phyloP scores from a whole-genome alignment of 2,888 invertebrate genomes.

The Brachyptera risi region DNA sequence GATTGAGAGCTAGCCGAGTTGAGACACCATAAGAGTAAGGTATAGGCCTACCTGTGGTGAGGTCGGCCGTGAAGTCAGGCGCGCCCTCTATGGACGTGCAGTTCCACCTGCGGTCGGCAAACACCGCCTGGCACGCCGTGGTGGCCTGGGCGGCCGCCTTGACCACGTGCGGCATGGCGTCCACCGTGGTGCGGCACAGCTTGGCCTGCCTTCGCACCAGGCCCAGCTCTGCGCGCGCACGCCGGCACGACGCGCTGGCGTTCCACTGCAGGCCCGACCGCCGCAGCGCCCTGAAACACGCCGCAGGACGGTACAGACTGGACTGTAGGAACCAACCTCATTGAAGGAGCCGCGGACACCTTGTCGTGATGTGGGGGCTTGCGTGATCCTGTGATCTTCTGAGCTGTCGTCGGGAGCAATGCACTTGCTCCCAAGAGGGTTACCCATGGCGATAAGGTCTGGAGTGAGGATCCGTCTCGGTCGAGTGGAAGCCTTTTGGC shows the following conservation, averaged over 20 bases:
- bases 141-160: slow-evolving; percentile 65
- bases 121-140: slow-evolving; percentile 65
- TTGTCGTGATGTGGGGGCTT: no score
- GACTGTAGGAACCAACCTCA: no score
- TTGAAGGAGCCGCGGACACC: no score
- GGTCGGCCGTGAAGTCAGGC: slow-evolving; percentile 69
- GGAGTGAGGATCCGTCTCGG: no score
- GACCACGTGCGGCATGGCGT: slow-evolving; percentile 67
- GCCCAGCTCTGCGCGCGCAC: slow-evolving; percentile 36
- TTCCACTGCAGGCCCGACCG: slow-evolving; percentile 21
- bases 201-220: slow-evolving; percentile 37
- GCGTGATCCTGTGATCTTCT: no score
- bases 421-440: no score
- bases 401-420: no score
- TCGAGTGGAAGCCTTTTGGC: no score
- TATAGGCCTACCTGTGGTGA: slow-evolving; percentile 61
- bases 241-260: slow-evolving; percentile 35
- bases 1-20: no score
- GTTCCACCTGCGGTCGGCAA: slow-evolving; percentile 75
- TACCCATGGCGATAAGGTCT: no score
- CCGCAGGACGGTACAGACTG: no score
- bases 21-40: no score
- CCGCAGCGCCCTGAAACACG: slow-evolving; percentile 27
- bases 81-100: slow-evolving; percentile 71
- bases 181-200: slow-evolving; percentile 40